phyloP scores from a whole-genome alignment of 2,797 vertebrate species.

The Argya squamiceps region DNA sequence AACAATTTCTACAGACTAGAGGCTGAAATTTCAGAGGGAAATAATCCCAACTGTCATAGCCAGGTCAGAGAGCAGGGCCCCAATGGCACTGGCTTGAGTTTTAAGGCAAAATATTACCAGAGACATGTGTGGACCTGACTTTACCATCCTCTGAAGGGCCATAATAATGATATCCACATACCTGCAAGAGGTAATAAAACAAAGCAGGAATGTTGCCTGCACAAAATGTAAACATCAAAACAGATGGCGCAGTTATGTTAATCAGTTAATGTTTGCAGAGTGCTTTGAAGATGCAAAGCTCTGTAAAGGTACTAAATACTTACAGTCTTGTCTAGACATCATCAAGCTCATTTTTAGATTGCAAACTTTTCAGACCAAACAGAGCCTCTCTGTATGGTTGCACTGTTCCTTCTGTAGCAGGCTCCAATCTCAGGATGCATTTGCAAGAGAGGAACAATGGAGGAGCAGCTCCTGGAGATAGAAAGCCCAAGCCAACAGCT shows the following conservation, averaged over 20 bases:
- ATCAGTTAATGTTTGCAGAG: slow-evolving; percentile 42
- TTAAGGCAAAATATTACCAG: slow-evolving; percentile 30
- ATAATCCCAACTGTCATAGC: not conserved
- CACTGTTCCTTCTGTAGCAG: not conserved
- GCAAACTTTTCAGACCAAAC: slow-evolving; percentile 32
- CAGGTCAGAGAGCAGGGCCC: not conserved
- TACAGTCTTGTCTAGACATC: slow-evolving; percentile 63
- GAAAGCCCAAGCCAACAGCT: not conserved
- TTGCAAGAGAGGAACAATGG: not conserved
- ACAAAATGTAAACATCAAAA: slow-evolving; percentile 61
- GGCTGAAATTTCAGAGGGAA: slow-evolving; percentile 42
- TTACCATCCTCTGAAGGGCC: slow-evolving; percentile 20
- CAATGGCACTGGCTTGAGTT: slow-evolving; percentile 21
- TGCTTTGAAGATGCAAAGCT: slow-evolving; percentile 53
- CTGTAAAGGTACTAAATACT: slow-evolving; percentile 52
- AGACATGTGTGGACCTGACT: slow-evolving; percentile 33
- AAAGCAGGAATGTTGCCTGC: slow-evolving; percentile 49
- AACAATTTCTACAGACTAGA: slow-evolving; percentile 3
- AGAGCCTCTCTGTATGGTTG: not conserved
- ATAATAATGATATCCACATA: slow-evolving; percentile 59
- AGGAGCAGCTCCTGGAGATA: not conserved
- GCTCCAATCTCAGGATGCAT: not conserved
- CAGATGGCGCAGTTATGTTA: slow-evolving; percentile 60
- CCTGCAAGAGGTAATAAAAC: slow-evolving; percentile 56
- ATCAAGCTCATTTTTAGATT: slow-evolving; percentile 32